Percentiles rank a stretch among this genome's conserved stretches.
phyloP scores from a whole-genome alignment of 2,797 vertebrate species.

The Discoglossus pictus region DNA sequence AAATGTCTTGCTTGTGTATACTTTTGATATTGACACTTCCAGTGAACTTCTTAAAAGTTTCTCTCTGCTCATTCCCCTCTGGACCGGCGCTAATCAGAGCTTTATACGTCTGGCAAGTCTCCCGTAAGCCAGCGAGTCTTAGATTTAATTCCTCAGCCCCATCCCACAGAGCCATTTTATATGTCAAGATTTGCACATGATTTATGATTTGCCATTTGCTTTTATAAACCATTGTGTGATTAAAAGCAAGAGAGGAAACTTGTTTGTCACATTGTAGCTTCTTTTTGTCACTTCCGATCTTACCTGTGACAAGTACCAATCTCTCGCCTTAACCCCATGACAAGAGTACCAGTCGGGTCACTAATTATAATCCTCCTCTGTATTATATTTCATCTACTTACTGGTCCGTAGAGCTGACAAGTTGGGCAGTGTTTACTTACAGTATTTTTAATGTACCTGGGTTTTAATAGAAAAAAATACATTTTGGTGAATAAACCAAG shows the following conservation, averaged over 20 bases:
- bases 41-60: conserved; percentile 41
- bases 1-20: conserved; percentile 35
- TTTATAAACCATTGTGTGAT: conserved; percentile 47
- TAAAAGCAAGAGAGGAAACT: conserved; percentile 37
- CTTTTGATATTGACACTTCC: neutral
- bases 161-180: conserved; percentile 36
- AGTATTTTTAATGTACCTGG: no score
- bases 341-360: conserved; percentile 5
- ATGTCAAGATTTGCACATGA: conserved; percentile 51
- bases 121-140: conserved; percentile 34
- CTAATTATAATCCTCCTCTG: conserved; percentile 17
- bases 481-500: no score
- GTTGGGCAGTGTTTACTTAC: no score
- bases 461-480: no score
- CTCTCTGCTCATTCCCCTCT: conserved; percentile 5
- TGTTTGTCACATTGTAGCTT: conserved; percentile 38
- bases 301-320: conserved; percentile 14
- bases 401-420: no score
- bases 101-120: conserved; percentile 31
- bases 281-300: conserved; percentile 23
- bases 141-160: conserved; percentile 34
- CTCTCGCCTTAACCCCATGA: conserved; percentile 2
- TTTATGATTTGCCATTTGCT: conserved; percentile 49
- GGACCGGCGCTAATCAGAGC: conserved; percentile 32
- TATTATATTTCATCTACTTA: neutral